A percentile compares a stretch with the other conserved stretches of the same genome.
Evolutionary conservation across 1,140 invertebrate genomes (phyloP).

Genomic region (Lepidurus apus): DNA sequence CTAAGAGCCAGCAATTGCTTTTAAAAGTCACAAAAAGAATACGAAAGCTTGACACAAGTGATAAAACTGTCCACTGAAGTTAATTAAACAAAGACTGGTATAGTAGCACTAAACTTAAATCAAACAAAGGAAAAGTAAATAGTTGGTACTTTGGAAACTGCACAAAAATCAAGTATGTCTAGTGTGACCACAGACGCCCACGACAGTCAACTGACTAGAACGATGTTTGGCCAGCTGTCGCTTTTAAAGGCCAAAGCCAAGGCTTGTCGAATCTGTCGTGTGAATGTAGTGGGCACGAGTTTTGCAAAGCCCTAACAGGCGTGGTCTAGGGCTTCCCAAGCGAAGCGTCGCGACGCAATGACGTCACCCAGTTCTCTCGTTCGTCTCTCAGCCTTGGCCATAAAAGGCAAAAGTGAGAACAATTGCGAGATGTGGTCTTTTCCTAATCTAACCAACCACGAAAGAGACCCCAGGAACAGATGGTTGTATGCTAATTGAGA

Average conservation of each 20-base stretch:
- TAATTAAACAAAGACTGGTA: no score
- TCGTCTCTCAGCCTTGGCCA: neutral
- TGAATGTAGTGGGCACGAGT: neutral
- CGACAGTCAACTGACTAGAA: conserved; percentile 12
- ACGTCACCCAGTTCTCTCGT: neutral
- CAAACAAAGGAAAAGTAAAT: neutral
- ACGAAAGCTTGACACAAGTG: no score
- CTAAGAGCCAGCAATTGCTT: no score
- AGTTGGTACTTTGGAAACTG: neutral
- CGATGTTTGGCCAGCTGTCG: neutral
- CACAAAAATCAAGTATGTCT: neutral
- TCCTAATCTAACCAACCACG: conserved; percentile 10
- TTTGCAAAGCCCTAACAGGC: neutral
- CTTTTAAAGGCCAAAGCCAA: neutral
- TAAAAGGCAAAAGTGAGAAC: conserved; percentile 19
- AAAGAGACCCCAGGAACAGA: neutral
- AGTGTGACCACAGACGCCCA: neutral
- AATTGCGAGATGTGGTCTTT: neutral
- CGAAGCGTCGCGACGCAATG: conserved; percentile 12
- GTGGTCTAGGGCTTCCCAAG: neutral
- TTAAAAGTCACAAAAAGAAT: no score
- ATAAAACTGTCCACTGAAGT: no score
- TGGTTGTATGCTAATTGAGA: conserved; percentile 3
- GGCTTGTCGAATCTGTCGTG: neutral
- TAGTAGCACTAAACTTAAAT: neutral